A percentile compares a stretch with the other conserved stretches of the same genome.
Conservation (phyloP, 2,888 invertebrate genomes). For the Molanna angustata region DNA sequence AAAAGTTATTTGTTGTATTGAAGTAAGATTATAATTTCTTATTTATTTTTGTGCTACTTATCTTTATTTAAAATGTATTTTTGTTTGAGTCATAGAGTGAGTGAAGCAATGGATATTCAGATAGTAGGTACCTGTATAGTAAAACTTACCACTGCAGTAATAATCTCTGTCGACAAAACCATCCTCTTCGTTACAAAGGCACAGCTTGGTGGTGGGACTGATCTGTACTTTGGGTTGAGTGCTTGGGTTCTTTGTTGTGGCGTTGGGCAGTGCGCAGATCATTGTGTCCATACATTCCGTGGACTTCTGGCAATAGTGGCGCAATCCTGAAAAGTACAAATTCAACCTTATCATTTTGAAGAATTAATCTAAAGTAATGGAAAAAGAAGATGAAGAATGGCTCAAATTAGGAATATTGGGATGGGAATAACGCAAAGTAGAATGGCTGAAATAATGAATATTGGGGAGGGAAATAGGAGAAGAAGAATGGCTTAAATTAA, state of each 20-base stretch:
- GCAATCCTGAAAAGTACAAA: constrained; percentile 54
- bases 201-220: constrained; percentile 48
- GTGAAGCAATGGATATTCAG: background rate
- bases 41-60: too few relatives aligned
- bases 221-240: constrained; percentile 1
- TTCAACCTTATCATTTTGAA: too few relatives aligned
- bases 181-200: constrained; percentile 59
- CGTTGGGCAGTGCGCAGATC: constrained; percentile 57
- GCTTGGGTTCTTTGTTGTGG: constrained; percentile 44
- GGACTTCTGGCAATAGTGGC: constrained; percentile 59
- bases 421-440: too few relatives aligned
- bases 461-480: too few relatives aligned
- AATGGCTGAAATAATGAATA: too few relatives aligned
- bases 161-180: constrained; percentile 63
- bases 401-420: too few relatives aligned
- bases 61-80: background rate
- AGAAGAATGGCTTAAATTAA: too few relatives aligned
- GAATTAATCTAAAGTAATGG: too few relatives aligned
- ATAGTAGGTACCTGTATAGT: background rate
- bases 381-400: too few relatives aligned
- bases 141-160: constrained; percentile 57
- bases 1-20: too few relatives aligned
- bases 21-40: too few relatives aligned
- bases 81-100: background rate
- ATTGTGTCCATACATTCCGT: constrained; percentile 65